These are phyloP conservation scores for Brachionus asplanchnoidis DNA, from an alignment of 1,140 invertebrate genomes.

Conservation along the genomic window DNA sequence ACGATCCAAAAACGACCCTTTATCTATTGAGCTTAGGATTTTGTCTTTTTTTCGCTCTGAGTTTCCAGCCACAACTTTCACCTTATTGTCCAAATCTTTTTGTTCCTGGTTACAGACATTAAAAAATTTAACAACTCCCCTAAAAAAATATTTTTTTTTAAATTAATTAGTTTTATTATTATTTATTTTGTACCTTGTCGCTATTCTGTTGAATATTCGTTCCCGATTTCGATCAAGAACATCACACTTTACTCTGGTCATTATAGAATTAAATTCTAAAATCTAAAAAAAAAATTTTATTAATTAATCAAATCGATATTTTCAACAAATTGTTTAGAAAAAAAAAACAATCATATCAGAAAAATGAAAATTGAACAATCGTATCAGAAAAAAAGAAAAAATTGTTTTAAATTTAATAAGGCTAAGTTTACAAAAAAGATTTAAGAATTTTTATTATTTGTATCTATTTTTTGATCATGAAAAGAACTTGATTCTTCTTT, in stretches of 20 bases:
- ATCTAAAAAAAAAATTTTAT: neutral
- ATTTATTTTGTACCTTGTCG: neutral
- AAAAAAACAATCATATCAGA: too few species aligned
- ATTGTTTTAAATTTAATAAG: neutral
- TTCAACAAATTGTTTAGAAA: neutral
- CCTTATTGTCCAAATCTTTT: constrained; percentile 18
- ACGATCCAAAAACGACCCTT: constrained; percentile 34
- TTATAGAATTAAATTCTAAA: constrained; percentile 39
- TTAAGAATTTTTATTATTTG: neutral
- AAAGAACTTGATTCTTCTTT: neutral
- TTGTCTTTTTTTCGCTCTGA: constrained; percentile 41
- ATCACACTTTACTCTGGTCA: neutral
- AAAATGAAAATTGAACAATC: neutral
- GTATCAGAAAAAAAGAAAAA: neutral
- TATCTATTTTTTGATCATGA: neutral
- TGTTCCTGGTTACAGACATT: constrained; percentile 39
- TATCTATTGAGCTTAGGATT: constrained; percentile 28
- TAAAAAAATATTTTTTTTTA: neutral
- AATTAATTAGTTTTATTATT: too few species aligned
- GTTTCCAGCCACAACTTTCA: neutral
- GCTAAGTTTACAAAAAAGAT: neutral
- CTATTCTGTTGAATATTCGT: constrained; percentile 18
- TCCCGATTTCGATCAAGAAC: constrained; percentile 20
- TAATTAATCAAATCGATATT: neutral
- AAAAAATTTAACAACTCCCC: constrained; percentile 38